Base-by-base conservation (phyloP, 2,113 vertebrate species). In the Pyxicephalus adspersus region DNA sequence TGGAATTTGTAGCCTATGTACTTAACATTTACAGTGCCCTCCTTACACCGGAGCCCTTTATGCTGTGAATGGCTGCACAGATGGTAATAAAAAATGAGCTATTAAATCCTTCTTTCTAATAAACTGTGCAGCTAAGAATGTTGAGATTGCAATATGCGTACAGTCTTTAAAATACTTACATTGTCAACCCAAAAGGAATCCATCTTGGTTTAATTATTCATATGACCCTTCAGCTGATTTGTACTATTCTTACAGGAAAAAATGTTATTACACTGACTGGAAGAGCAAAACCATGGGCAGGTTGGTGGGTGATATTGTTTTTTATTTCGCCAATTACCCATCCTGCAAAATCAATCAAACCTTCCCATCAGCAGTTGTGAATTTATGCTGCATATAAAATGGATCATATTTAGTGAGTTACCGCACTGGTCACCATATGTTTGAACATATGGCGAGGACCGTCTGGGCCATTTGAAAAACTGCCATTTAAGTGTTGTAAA, bases 261-360 rank as follows among this genome's bases (percentile, higher is more conserved):
- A 98, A 90, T 96, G 94, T 89, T 98, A 98, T 91, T 98, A 96
- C 86, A 96, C 94, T 87, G 97, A 98, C 88, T 92, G 92, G 94
- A 98, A 94, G 92, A 97, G 91, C 89, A 98, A 96, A 93, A 92
- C 94, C 72, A 92, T 95, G 92, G 91, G 96, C 94, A 98, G 97
- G 98, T 98, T 91, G 88, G 94, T 90, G 86, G 90, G 85, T 91
- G 87, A 89, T 91, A 22, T 38, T 87, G 84, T 85, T 90, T 74
- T 72, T 88, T 86, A 85, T 88, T 86, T 68, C 78, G 84, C 70
- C 77, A 83, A n/a, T 84, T 87, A 89, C 70, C 83, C 78, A 86
- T 79, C 89, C 86, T 81, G 73, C 66, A 83, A 85, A 85, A 83
- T 83, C 83, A 85, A 85, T 83, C 83, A 83, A 84, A 83, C 75